phyloP scores from a whole-genome alignment of 2,797 vertebrate species.

The Chrosomus eos region DNA sequence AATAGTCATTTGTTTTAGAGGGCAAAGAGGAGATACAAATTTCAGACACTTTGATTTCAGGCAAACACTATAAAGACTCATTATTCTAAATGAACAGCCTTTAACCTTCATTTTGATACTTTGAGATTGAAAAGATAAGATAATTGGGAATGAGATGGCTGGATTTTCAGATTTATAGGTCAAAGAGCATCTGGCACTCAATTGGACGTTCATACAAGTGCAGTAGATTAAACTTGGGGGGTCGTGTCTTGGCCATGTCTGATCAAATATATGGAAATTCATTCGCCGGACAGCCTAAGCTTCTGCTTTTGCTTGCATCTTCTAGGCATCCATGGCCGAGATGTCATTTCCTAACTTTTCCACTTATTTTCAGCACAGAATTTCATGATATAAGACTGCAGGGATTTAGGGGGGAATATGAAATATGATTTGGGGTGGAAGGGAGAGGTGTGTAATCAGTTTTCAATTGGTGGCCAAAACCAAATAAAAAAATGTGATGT shows the following conservation, averaged over 20 bases:
- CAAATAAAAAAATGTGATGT: not conserved
- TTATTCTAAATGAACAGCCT: slow-evolving; percentile 29
- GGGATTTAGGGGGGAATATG: not conserved
- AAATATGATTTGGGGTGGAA: slow-evolving; percentile 3
- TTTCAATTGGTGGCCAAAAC: slow-evolving; percentile 9
- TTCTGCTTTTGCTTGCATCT: slow-evolving; percentile 21
- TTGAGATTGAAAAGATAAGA: not conserved
- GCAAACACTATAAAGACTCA: not conserved
- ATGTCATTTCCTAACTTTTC: slow-evolving; percentile 28
- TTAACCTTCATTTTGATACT: slow-evolving; percentile 36
- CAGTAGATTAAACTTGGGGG: slow-evolving; percentile 35
- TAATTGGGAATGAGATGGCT: not conserved
- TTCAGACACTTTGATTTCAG: not conserved
- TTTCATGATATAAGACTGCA: slow-evolving; percentile 19
- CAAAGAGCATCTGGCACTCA: slow-evolving; percentile 36
- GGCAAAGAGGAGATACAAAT: not conserved
- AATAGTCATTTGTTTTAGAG: slow-evolving; percentile 32
- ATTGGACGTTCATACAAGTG: slow-evolving; percentile 24
- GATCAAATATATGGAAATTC: slow-evolving; percentile 53
- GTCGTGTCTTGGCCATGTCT: slow-evolving; percentile 36
- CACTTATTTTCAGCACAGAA: slow-evolving; percentile 21
- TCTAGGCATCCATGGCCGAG: slow-evolving; percentile 20
- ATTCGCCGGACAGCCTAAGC: slow-evolving; percentile 23
- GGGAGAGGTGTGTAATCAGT: not conserved
- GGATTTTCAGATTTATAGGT: slow-evolving; percentile 39